Percentiles rank a stretch among this genome's conserved stretches.
Conservation (phyloP, 92 coral and sea anemone species). For the Nematostella vectensis region DNA sequence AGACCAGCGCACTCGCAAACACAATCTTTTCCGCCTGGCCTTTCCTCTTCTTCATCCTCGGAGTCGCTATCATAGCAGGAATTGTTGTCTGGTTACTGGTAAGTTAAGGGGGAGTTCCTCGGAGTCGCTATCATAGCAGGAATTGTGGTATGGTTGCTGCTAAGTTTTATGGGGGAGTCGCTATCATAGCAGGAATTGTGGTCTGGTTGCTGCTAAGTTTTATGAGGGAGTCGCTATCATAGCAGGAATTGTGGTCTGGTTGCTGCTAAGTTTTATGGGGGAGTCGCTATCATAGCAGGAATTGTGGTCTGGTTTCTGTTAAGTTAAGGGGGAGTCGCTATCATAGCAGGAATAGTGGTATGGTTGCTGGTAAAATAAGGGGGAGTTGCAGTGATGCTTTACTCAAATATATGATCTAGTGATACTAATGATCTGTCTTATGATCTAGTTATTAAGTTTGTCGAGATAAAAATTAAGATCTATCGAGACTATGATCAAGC, state of each 20-base stretch:
- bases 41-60: conserved; percentile 59
- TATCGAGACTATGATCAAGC: too few species aligned
- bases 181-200: conserved; percentile 49
- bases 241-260: conserved; percentile 68
- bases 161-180: conserved; percentile 30
- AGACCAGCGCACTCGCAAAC: conserved; percentile 38
- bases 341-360: conserved; percentile 51
- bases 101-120: conserved; percentile 14
- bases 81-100: conserved; percentile 67
- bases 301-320: conserved; percentile 65
- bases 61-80: conserved; percentile 56
- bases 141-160: conserved; percentile 59
- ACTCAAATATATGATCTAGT: conserved; percentile 1
- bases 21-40: conserved; percentile 82
- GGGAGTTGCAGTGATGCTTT: conserved; percentile 34
- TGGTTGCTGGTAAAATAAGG: conserved; percentile 54
- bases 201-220: conserved; percentile 64
- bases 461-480: too few species aligned
- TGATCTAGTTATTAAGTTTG: too few species aligned
- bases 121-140: conserved; percentile 63
- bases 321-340: conserved; percentile 23
- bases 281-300: conserved; percentile 56
- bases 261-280: conserved; percentile 35
- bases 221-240: conserved; percentile 31
- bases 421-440: too few species aligned